These are phyloP conservation scores for Phenacoccus solenopsis DNA, from an alignment of 1,140 invertebrate genomes.

Conservation along the genomic window DNA sequence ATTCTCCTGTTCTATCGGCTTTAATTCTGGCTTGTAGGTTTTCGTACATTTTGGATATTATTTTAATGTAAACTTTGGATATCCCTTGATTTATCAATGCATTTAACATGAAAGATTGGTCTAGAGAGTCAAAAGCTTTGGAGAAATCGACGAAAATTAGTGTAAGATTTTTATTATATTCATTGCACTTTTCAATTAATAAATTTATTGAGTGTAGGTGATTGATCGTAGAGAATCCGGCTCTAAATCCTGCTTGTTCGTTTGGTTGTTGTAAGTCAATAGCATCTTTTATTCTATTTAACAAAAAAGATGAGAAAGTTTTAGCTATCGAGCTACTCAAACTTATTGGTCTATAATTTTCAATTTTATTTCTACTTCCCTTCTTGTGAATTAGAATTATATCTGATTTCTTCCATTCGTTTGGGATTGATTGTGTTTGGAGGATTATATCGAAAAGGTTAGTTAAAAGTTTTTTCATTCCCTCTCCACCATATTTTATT, in stretches of 20 bases:
- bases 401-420: conserved; percentile 27
- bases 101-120: neutral
- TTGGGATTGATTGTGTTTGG: conserved; percentile 26
- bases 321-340: conserved; percentile 29
- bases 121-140: conserved; percentile 18
- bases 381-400: conserved; percentile 31
- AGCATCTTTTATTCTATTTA: conserved; percentile 26
- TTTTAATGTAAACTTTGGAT: too few species aligned
- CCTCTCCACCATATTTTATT: neutral
- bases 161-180: conserved; percentile 14
- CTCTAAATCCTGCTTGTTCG: conserved; percentile 32
- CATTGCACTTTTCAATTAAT: conserved; percentile 21
- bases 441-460: conserved; percentile 19
- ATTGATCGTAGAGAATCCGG: conserved; percentile 24
- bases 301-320: conserved; percentile 25
- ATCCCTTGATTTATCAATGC: neutral
- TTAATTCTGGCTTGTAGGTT: neutral
- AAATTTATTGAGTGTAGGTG: conserved; percentile 19
- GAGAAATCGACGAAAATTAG: conserved; percentile 19
- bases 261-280: conserved; percentile 29
- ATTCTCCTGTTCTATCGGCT: conserved; percentile 6
- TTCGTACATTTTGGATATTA: neutral
- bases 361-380: conserved; percentile 27
- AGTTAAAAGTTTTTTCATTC: neutral
- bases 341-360: conserved; percentile 31